These are phyloP conservation scores for Ammospiza maritima DNA, from an alignment of 2,797 vertebrate genomes.

Conservation along the genomic window DNA sequence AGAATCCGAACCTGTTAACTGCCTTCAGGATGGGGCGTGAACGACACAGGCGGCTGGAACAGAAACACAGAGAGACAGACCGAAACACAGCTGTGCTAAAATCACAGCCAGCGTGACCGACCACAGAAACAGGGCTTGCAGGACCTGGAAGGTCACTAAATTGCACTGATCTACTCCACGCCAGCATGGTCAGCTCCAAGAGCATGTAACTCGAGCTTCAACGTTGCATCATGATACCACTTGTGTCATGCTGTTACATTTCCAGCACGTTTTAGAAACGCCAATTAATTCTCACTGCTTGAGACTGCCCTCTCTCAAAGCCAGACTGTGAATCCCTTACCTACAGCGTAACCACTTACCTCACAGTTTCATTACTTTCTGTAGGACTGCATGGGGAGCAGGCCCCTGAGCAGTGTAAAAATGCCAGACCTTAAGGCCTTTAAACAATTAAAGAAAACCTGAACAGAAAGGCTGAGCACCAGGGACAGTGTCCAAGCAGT, in stretches of 20 bases:
- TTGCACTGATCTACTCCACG: not conserved
- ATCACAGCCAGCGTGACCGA: not conserved
- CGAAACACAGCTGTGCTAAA: not conserved
- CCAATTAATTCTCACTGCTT: conserved; percentile 17
- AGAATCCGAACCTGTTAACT: conserved; percentile 83
- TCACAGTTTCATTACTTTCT: not conserved
- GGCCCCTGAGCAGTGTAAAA: not conserved
- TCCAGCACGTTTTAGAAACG: not conserved
- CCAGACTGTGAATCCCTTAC: not conserved
- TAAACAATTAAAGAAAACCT: not conserved
- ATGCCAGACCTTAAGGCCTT: not conserved
- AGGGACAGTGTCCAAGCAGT: not conserved
- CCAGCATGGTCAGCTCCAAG: not conserved
- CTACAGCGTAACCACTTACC: not conserved
- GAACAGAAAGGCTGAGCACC: not conserved
- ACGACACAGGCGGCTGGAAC: conserved; percentile 71
- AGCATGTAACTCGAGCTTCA: not conserved
- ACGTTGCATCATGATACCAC: not conserved
- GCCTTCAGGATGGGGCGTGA: conserved; percentile 73
- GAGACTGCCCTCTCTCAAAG: not conserved
- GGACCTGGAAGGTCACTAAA: not conserved
- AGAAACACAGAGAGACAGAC: not conserved
- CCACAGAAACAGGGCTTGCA: not conserved
- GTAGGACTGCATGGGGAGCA: not conserved
- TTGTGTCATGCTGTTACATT: not conserved